Percentiles rank a stretch among this genome's conserved stretches.
Evolutionary conservation across 1,140 invertebrate genomes (phyloP).

Genomic region (Pomacea maculata): DNA sequence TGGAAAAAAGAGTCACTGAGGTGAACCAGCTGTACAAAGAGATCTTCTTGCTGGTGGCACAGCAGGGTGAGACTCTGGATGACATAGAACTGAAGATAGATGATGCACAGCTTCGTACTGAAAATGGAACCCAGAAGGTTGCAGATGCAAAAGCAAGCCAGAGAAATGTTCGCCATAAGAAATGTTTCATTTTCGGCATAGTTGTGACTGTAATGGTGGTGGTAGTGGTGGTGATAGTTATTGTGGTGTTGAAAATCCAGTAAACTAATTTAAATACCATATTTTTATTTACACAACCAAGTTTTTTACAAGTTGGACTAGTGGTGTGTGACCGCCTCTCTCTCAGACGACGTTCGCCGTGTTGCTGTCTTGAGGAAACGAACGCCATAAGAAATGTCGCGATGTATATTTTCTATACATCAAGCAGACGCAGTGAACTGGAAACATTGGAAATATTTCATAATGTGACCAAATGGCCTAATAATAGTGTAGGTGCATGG

Average conservation of each 20-base stretch:
- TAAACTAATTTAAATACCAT: no score
- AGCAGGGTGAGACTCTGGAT: constrained; percentile 48
- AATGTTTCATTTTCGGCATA: constrained; percentile 40
- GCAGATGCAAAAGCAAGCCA: constrained; percentile 34
- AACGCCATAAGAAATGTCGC: no score
- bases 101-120: constrained; percentile 32
- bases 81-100: constrained; percentile 42
- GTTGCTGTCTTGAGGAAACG: no score
- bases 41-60: constrained; percentile 43
- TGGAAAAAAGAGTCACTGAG: constrained; percentile 47
- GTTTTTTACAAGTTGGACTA: no score
- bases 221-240: constrained; percentile 37
- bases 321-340: no score
- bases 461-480: no score
- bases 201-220: constrained; percentile 35
- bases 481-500: no score
- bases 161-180: constrained; percentile 37
- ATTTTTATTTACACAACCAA: no score
- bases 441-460: no score
- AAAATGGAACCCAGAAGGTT: constrained; percentile 35
- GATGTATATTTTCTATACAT: no score
- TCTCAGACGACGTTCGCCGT: no score
- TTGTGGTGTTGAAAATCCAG: background rate
- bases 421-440: no score
- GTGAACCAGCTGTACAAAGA: constrained; percentile 50